Base-by-base conservation (phyloP, 2,113 vertebrate genomes). In the Theristicus caerulescens region DNA sequence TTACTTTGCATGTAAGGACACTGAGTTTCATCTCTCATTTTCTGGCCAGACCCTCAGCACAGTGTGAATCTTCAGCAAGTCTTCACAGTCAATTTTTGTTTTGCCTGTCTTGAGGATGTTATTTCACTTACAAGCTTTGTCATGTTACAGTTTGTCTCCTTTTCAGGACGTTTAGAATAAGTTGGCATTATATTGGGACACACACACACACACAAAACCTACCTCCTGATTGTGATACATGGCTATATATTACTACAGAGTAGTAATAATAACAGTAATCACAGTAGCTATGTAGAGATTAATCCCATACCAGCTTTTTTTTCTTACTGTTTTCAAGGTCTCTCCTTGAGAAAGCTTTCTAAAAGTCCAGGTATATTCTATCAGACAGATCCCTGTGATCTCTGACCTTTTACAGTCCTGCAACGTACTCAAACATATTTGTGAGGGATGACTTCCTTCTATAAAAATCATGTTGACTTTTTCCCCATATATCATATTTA, bases 131-230 rank as follows among this genome's bases (percentile, higher is more conserved):
- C 16, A 81, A 54, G 2, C 10, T 65, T 84, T 95, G 19, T 24
- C 29, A 26, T 8, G 3, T 20, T 87, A 26, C 11, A 46, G 11
- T 42, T 72, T 42, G 25, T 78, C 16, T 77, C 29, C 4, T 62
- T 82, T 70, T 59, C 17, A 78, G 46, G 44, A 82, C 17, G 61
- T 82, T 65, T n/a, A 55, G 21, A 87, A 57, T 55, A 88, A 65
- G 22, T 27, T 58, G 6, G 2, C 2, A 8, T 40, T 32, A 7
- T 29, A 29, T 1, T 49, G 20, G 2, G 9, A 11, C 40, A 42
- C 40, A 42, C 40, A 42, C 40, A 42, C 40, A 13, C 24, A 8
- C 0, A 47, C 67, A 69, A 55, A 29, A 3, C 0, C 7, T 9
- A 2, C 16, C 17, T 55, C 2, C 7, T 59, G 3, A 1, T 42